Conservation (phyloP, 2,797 vertebrate genomes). For the Muraenolepis orangiensis region DNA sequence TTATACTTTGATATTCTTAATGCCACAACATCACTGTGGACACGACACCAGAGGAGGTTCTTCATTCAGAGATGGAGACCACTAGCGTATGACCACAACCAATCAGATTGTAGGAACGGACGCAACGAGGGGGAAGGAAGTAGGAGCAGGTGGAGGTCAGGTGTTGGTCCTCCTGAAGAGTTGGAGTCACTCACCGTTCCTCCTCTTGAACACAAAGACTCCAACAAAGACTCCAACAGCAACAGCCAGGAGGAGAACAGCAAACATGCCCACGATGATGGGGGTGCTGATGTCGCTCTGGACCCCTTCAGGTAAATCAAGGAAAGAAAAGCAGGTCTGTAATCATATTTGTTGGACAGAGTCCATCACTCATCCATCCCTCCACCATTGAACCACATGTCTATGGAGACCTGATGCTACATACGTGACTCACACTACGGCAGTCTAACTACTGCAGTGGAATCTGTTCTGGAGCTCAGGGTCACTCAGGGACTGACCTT, state of each 20-base stretch:
- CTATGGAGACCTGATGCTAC: not conserved
- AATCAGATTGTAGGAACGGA: not conserved
- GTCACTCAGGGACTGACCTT: too few relatives aligned
- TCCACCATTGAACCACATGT: not conserved
- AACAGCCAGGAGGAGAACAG: not conserved
- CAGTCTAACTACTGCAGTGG: not conserved
- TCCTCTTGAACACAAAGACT: not conserved
- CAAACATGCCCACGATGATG: too few relatives aligned
- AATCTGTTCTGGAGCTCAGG: not conserved
- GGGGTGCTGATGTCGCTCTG: not conserved
- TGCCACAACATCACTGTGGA: too few relatives aligned
- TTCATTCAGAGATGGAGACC: too few relatives aligned
- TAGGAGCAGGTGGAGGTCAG: not conserved
- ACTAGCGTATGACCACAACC: not conserved
- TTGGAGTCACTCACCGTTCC: not conserved
- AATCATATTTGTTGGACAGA: not conserved
- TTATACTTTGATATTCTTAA: too few relatives aligned
- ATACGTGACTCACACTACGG: not conserved
- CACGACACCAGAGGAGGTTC: too few relatives aligned
- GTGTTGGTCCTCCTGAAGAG: not conserved
- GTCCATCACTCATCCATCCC: not conserved
- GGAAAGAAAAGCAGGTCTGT: not conserved
- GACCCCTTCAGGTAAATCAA: not conserved
- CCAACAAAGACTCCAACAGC: not conserved
- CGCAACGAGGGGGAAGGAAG: not conserved